Base-by-base conservation (phyloP, 1,140 invertebrate genomes). In the Bombus waltoni region DNA sequence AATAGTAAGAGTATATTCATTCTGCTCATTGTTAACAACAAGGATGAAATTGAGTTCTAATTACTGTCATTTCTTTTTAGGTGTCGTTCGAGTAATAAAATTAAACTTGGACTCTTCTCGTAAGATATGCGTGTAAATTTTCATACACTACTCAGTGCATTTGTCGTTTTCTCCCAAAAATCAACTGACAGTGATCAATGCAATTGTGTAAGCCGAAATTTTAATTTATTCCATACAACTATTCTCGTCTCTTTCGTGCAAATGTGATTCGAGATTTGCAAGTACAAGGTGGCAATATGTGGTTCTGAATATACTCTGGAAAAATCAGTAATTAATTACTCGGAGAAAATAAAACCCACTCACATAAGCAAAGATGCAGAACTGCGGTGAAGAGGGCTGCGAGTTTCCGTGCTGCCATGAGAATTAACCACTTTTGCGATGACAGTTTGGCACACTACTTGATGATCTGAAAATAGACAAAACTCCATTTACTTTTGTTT, bases 371-470 rank as follows among this genome's bases (percentile, higher is more conserved):
- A 92, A 94, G 91, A 87, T 94, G 94, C 75, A 95, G 86, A 87
- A 94, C 71, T 79, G 91, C 91, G 75, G 91, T 90, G 88, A 95
- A 91, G 86, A 94, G 90, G 83, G 91, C 92, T 89, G 91, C 90
- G 85, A 95, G 92, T 93, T 93, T 94, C 87, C 91, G 91, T 91
- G 93, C 93, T 95, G 94, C 94, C 94, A 95, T 95, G 92, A 93
- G 94, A 92, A 66, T 87, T 35, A 77, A 90, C 82, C 90, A 83
- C 87, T 86, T 82, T 88, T 87, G 68, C 76, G 82, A 90, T 85
- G 57, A 90, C 35, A 74, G 82, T 91, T 92, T 80, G 88, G 81
- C 90, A 92, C 92, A 92, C 78, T 88, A 90, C 88, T 91, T 89
- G 83, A 72, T 57, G 66, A 90, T 90, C 89, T 90, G 86, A 32